Evolutionary conservation across 1,140 invertebrate genomes (phyloP), one percentile per base, ranked within the genome.

Genomic region (Drosophila leontia): DNA sequence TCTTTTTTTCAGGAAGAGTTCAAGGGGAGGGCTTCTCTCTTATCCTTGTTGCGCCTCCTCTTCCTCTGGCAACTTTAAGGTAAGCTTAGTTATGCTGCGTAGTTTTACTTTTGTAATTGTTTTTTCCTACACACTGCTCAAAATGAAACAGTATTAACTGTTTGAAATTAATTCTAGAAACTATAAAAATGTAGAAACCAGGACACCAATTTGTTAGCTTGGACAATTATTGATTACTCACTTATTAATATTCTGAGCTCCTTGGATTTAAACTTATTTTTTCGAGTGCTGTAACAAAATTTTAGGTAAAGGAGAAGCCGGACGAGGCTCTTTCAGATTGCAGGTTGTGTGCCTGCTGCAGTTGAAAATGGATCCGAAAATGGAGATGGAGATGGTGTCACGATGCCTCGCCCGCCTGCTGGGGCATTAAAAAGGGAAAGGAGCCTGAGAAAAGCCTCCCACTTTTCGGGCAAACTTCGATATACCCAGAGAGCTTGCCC

Each of bases 331-430:
- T 41, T 34, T 39, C 61, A 55, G 67, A 69, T 75, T 69, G 70
- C 69, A 45, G 64, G 53, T 57, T 34, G 9, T 78, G 50, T 17
- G 37, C 19, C 74, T 70, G 50, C 53, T 42, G 32, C 19, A 56
- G 59, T 51, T 50, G 59, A 51, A 60, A 50, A 19, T 76, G 44
- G 34, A 39, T 60, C 50, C 47, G 55, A 34, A 50, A 61, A 64
- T 44, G 62, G 29, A 57, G 50, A 41, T 65, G 74, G 44, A 76
- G 82, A 86, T 84, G 81, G 81, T 84, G 81, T 88, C 74, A 84
- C 80, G 84, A 90, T 90, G 65, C 58, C 48, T 34, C 61, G 37
- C 63, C 55, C 61, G 35, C 63, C 42, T 23, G 41, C 42, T 9
- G 57, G 11, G 53, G 9, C 44, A 9, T 8, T 8, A 29, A 61